These are phyloP conservation scores for Mimas tiliae DNA, from an alignment of 2,888 invertebrate species.

Conservation along the genomic window DNA sequence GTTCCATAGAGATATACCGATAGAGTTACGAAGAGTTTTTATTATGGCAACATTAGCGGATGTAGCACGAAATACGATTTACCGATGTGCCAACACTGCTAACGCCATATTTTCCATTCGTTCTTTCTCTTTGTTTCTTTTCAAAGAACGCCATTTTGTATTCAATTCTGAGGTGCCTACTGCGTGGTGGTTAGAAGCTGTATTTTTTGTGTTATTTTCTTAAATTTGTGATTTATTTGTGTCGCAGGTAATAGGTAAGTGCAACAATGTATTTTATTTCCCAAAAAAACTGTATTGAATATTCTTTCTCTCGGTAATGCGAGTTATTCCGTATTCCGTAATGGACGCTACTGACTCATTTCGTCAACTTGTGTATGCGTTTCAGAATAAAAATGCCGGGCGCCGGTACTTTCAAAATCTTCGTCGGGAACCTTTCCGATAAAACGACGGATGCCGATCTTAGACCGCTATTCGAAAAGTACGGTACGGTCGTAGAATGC, in stretches of 20 bases:
- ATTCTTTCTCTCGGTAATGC: conserved; percentile 12
- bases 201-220: conserved; percentile 26
- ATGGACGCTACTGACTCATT: conserved; percentile 80
- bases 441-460: conserved; percentile 94
- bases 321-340: conserved; percentile 29
- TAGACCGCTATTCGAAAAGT: conserved; percentile 97
- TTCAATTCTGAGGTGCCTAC: conserved; percentile 11
- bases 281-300: background rate
- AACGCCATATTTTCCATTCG: conserved; percentile 7
- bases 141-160: conserved; percentile 28
- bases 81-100: conserved; percentile 10
- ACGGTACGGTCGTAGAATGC: conserved; percentile 98
- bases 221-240: conserved; percentile 24
- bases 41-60: conserved; percentile 8
- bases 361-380: conserved; percentile 83
- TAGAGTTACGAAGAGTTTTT: too few relatives aligned
- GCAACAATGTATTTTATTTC: conserved; percentile 22
- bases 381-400: conserved; percentile 91
- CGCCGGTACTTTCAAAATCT: conserved; percentile 98
- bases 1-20: too few relatives aligned
- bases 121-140: conserved; percentile 1
- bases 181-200: conserved; percentile 24
- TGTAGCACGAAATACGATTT: too few relatives aligned
- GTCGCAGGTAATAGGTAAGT: conserved; percentile 53
- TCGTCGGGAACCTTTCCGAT: conserved; percentile 98